Conservation (phyloP, 2,888 invertebrate species). For the Chironomus tentans region DNA sequence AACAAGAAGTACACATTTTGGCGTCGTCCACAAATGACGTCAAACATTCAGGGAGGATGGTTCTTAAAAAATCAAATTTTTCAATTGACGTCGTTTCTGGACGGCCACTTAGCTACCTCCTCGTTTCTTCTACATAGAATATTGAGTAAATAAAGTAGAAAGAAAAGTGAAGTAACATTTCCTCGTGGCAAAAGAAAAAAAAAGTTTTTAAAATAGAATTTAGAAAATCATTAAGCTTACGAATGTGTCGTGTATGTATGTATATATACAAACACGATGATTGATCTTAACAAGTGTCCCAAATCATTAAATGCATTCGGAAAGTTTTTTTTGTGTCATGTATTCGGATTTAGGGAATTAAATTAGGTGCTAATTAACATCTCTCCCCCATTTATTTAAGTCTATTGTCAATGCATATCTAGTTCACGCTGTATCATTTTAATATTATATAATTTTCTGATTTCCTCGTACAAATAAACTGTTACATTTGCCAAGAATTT, state of each 20-base stretch:
- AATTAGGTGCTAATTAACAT: neutral
- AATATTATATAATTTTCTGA: too few species aligned
- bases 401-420: too few species aligned
- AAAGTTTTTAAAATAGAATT: neutral
- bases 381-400: too few species aligned
- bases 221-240: slow-evolving; percentile 1
- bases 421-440: too few species aligned
- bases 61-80: too few species aligned
- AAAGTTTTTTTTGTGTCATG: neutral
- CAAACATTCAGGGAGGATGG: too few species aligned
- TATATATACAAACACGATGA: neutral
- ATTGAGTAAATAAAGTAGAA: neutral
- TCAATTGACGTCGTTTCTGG: too few species aligned
- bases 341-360: neutral
- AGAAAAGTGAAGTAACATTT: slow-evolving; percentile 25
- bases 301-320: slow-evolving; percentile 8
- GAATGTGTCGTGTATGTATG: neutral
- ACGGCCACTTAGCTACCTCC: too few species aligned
- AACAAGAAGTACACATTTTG: neutral
- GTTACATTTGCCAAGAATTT: neutral
- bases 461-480: neutral
- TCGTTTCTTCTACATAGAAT: neutral
- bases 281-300: slow-evolving; percentile 25
- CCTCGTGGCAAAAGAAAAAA: slow-evolving; percentile 19
- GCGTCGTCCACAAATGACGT: too few species aligned